Conservation (phyloP, 2,113 vertebrate genomes). For the Indicator indicator region DNA sequence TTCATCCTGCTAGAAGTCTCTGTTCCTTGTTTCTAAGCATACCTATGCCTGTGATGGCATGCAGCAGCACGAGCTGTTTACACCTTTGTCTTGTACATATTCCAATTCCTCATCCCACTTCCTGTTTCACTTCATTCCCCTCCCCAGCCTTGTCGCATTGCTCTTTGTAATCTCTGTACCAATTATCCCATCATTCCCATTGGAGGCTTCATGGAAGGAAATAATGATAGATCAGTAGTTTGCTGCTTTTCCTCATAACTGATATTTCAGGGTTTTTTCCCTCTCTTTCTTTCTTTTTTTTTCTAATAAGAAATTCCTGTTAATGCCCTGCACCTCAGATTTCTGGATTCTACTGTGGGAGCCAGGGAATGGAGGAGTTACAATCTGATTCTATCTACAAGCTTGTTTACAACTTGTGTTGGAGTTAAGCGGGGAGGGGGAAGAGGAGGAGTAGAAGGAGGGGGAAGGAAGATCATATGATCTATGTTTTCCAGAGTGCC, state of each 20-base stretch:
- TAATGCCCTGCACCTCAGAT: background rate
- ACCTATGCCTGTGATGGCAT: background rate
- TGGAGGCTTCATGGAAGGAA: background rate
- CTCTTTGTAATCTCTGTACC: background rate
- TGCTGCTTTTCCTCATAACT: background rate
- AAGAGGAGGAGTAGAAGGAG: conserved; percentile 55
- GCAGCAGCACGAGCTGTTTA: background rate
- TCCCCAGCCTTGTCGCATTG: background rate
- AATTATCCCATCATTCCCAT: background rate
- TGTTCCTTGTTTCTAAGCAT: conserved; percentile 4
- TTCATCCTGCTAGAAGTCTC: background rate
- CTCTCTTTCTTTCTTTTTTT: background rate
- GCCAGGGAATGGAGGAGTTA: conserved; percentile 29
- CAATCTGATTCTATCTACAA: conserved; percentile 53
- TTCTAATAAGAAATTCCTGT: background rate
- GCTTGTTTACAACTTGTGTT: conserved; percentile 75
- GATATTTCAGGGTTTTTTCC: background rate
- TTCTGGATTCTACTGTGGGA: background rate
- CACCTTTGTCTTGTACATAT: background rate
- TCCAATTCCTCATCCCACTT: background rate
- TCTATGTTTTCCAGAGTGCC: conserved; percentile 67
- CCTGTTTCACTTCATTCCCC: background rate
- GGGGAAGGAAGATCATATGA: conserved; percentile 64
- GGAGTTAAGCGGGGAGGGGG: conserved; percentile 52
- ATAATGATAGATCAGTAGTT: background rate